Conservation (phyloP, 1,140 invertebrate species). For the Drosophila jambulina region DNA sequence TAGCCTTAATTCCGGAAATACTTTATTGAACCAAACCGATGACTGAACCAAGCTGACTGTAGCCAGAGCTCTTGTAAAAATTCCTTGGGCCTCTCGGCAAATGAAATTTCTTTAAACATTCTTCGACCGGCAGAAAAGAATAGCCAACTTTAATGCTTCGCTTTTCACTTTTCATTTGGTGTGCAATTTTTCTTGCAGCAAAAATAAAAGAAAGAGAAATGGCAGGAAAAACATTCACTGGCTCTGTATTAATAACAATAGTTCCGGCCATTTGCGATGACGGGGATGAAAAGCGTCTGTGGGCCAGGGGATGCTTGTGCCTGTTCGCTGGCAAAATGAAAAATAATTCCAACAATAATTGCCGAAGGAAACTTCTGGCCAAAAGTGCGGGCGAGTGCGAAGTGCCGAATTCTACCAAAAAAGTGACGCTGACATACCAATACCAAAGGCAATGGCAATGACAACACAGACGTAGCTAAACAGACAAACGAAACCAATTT, state of each 20-base stretch:
- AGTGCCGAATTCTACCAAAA: conserved; percentile 21
- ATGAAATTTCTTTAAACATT: conserved; percentile 48
- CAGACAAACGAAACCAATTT: conserved; percentile 83
- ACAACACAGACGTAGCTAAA: conserved; percentile 44
- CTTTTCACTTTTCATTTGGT: conserved; percentile 62
- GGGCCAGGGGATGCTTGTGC: neutral
- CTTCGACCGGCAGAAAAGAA: conserved; percentile 6
- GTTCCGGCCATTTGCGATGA: conserved; percentile 47
- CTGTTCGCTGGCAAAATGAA: conserved; percentile 59
- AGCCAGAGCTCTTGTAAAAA: conserved; percentile 8
- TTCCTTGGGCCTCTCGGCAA: conserved; percentile 19
- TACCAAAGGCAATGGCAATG: conserved; percentile 14
- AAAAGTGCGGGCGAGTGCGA: conserved; percentile 24
- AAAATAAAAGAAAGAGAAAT: conserved; percentile 14
- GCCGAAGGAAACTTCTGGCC: conserved; percentile 69
- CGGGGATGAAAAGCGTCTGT: conserved; percentile 43
- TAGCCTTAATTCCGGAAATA: neutral
- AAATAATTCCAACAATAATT: conserved; percentile 81
- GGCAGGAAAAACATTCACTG: conserved; percentile 49
- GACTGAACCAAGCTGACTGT: too few relatives aligned
- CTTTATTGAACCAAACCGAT: neutral
- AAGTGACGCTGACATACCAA: conserved; percentile 26
- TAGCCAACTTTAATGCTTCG: conserved; percentile 35
- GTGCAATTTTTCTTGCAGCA: conserved; percentile 61
- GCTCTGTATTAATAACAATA: conserved; percentile 76